Base-by-base conservation (phyloP, 2,113 vertebrate species). In the Murina feae region DNA sequence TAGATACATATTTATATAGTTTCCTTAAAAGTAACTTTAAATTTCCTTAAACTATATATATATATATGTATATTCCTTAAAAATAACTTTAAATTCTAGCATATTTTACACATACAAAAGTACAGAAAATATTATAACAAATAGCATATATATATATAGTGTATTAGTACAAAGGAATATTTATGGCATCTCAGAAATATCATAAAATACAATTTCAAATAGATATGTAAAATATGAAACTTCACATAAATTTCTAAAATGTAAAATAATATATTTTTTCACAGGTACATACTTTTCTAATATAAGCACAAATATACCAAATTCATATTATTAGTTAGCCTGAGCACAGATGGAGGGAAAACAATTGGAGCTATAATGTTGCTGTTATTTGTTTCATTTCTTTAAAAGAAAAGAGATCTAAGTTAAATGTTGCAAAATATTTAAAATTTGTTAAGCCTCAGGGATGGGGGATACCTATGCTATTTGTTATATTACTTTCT, bases 371-470 rank as follows among this genome's bases (percentile, higher is more conserved):
- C 5, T 28, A 4, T 79, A 60, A 80, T 35, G 1, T 49, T 71
- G 16, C 42, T 86, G 6, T 94, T 72, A 86, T 72, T 89, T 86
- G 30, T 91, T 76, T 78, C 39, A 51, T 47, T 72, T 85, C 32
- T 55, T 90, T 85, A 91, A 84, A 95, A 82, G 80, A 42, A 90
- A 78, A 86, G 39, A 91, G 35, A 47, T 55, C 68, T 89, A 78
- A 89, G 28, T 89, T 53, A 89, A 90, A 87, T 72, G 14, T 88
- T 60, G 30, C 44, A 82, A 93, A 86, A 69, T 44, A n/a, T 89
- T 81, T 76, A 81, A 81, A 37, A 81, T 78, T 84, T 89, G 35
- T 83, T 76, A 78, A 79, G 53, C 76, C 4, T 90, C n/a, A 18
- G n/a, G 16, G 25, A 5, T 91, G 32, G n/a, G 20, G 6, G 11